These are phyloP conservation scores for Gonioctena quinquepunctata DNA, from an alignment of 1,140 invertebrate genomes.

Conservation along the genomic window DNA sequence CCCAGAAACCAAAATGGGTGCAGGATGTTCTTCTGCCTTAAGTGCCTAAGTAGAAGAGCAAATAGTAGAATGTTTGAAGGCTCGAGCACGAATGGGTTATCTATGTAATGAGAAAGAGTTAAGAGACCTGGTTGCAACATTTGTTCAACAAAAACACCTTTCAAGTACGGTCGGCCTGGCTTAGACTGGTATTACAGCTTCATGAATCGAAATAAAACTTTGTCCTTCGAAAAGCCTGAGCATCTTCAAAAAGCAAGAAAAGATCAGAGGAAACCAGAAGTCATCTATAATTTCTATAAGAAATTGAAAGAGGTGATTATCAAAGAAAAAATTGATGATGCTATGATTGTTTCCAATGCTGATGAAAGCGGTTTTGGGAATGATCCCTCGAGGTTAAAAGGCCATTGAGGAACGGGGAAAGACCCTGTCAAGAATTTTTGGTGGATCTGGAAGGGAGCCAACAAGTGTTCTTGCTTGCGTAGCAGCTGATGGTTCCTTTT, in stretches of 20 bases:
- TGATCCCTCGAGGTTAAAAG: slow-evolving; percentile 18
- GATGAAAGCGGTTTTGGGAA: slow-evolving; percentile 27
- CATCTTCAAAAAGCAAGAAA: slow-evolving; percentile 30
- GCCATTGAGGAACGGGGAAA: slow-evolving; percentile 37
- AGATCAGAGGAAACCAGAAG: slow-evolving; percentile 22
- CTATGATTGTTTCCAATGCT: slow-evolving; percentile 27
- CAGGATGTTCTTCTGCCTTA: background rate
- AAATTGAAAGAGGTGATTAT: slow-evolving; percentile 14
- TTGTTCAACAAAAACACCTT: slow-evolving; percentile 12
- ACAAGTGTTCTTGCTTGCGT: slow-evolving; percentile 49
- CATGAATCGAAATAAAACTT: background rate
- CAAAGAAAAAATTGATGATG: background rate
- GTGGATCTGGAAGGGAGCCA: slow-evolving; percentile 41
- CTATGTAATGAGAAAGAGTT: slow-evolving; percentile 23
- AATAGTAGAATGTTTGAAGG: slow-evolving; percentile 24
- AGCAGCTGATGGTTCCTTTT: slow-evolving; percentile 37
- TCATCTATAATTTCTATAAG: slow-evolving; percentile 32
- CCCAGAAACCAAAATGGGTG: background rate
- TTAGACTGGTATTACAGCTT: slow-evolving; percentile 3
- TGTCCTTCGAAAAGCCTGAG: slow-evolving; percentile 24
- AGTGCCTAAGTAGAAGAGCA: slow-evolving; percentile 16
- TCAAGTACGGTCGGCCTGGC: background rate
- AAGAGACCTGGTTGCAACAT: slow-evolving; percentile 11
- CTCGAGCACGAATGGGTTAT: slow-evolving; percentile 21
- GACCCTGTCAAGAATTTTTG: slow-evolving; percentile 37